Percentiles rank a stretch among this genome's conserved stretches.
Conservation (phyloP, 2,113 vertebrate genomes). For the Australoheros scitulus region DNA sequence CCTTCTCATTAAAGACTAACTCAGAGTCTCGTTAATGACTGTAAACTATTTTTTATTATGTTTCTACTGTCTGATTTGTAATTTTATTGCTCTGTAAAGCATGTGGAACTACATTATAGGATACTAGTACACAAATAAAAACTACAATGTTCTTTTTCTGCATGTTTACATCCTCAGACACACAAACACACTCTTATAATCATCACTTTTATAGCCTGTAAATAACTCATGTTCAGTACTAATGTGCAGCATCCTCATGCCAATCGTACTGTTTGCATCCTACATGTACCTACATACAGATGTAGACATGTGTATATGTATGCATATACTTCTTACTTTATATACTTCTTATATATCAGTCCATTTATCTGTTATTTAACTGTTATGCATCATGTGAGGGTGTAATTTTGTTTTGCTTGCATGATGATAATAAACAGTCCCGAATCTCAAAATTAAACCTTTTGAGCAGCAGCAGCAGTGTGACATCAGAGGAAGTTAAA, state of each 20-base stretch:
- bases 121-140: neutral
- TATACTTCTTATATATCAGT: neutral
- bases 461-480: neutral
- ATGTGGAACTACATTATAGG: neutral
- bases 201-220: neutral
- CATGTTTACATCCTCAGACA: neutral
- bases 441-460: neutral
- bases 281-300: neutral
- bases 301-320: neutral
- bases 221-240: neutral
- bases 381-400: neutral
- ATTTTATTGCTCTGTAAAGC: rapidly evolving
- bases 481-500: neutral
- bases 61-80: neutral
- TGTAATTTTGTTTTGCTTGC: neutral
- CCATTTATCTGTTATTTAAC: neutral
- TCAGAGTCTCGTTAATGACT: neutral
- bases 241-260: neutral
- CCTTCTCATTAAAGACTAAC: neutral
- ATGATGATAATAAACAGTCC: rapidly evolving
- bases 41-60: neutral
- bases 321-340: neutral
- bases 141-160: neutral
- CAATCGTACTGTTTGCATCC: neutral
- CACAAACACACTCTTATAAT: neutral